A percentile compares a stretch with the other conserved stretches of the same genome.
Evolutionary conservation across 1,140 invertebrate species (phyloP).

Genomic region (Saxidomus purpurata): DNA sequence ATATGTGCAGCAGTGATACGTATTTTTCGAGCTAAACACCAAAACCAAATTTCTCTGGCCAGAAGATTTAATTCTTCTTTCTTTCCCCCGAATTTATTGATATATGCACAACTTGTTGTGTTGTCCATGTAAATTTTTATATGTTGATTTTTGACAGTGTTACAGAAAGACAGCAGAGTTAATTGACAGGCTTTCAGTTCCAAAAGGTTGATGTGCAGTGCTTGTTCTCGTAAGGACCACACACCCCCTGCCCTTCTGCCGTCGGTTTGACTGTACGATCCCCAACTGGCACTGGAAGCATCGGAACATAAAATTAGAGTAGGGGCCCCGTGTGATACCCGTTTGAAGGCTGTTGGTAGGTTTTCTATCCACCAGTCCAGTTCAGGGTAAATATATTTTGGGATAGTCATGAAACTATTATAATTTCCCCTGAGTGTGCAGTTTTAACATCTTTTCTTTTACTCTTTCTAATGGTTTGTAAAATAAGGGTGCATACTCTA

Average conservation of each 20-base stretch:
- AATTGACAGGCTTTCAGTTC: neutral
- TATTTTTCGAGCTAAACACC: conserved; percentile 29
- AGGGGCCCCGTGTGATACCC: neutral
- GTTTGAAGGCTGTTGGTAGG: neutral
- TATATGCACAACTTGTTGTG: conserved; percentile 22
- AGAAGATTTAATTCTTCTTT: neutral
- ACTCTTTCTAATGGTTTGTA: neutral
- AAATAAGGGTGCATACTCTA: neutral
- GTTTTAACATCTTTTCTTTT: neutral
- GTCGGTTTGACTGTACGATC: neutral
- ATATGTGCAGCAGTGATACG: conserved; percentile 47
- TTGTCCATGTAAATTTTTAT: conserved; percentile 8
- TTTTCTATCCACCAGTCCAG: neutral
- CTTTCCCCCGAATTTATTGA: conserved; percentile 59
- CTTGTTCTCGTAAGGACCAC: neutral
- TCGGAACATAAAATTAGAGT: neutral
- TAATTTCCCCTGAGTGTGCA: neutral
- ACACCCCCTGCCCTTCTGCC: neutral
- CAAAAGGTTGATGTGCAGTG: neutral
- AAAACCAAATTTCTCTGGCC: conserved; percentile 53
- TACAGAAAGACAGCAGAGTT: neutral
- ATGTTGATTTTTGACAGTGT: neutral
- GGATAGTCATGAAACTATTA: neutral
- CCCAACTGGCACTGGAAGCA: neutral
- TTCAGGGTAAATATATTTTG: neutral